Percentiles rank a stretch among this genome's conserved stretches.
phyloP scores from a whole-genome alignment of 2,888 invertebrate genomes.

The Xestia ashworthii region DNA sequence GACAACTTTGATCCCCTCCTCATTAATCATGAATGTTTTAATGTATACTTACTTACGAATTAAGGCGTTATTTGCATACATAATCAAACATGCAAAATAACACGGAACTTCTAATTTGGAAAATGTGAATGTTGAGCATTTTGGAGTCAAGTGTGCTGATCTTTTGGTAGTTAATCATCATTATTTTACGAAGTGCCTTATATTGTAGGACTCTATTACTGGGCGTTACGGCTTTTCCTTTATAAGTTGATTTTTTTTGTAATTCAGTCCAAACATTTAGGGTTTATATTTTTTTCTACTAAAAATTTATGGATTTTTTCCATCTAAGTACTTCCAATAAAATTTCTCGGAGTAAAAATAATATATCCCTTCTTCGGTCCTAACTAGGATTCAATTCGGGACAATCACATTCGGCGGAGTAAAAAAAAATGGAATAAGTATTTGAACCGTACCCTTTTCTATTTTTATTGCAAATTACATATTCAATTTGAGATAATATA shows the following conservation, averaged over 20 bases:
- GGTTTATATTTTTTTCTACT: slow-evolving; percentile 1
- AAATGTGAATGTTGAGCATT: background rate
- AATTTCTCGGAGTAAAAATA: slow-evolving; percentile 22
- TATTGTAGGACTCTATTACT: background rate
- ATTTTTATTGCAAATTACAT: slow-evolving; percentile 60
- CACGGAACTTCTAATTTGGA: slow-evolving; percentile 1
- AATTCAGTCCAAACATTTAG: background rate
- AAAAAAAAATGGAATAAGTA: slow-evolving; percentile 43
- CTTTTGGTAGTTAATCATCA: background rate
- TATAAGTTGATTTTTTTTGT: background rate
- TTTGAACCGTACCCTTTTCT: slow-evolving; percentile 49
- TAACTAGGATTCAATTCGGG: slow-evolving; percentile 58
- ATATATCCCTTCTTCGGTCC: slow-evolving; percentile 22
- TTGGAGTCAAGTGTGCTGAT: background rate
- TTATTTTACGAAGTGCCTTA: background rate
- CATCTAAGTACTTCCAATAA: slow-evolving; percentile 15
- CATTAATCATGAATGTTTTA: slow-evolving; percentile 56
- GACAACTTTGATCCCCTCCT: slow-evolving; percentile 45
- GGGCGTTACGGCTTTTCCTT: background rate
- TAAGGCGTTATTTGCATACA: slow-evolving; percentile 33
- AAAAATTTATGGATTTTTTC: slow-evolving; percentile 1
- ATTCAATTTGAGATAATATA: slow-evolving; percentile 49
- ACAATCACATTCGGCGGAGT: slow-evolving; percentile 50
- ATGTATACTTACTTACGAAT: slow-evolving; percentile 40
- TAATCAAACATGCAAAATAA: slow-evolving; percentile 24